Evolutionary conservation across 2,797 vertebrate species (phyloP).

Genomic region (Acestrorhynchus altus): DNA sequence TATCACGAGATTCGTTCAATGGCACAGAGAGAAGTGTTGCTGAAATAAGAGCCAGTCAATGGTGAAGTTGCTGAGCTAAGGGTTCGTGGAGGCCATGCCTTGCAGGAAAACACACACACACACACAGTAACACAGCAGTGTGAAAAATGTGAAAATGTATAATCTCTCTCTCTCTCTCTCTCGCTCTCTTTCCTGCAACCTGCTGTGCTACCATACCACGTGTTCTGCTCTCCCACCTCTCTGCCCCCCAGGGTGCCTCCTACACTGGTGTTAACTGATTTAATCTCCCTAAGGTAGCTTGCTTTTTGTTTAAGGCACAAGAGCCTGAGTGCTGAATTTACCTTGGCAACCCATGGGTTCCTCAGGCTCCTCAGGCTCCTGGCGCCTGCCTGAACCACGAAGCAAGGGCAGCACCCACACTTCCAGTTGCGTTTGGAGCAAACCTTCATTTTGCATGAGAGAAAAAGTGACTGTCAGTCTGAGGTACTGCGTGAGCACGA

Average conservation of each 20-base stretch:
- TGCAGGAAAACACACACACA: conserved; percentile 4
- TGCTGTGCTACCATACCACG: conserved; percentile 8
- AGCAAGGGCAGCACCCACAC: background rate
- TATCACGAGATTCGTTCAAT: conserved; percentile 20
- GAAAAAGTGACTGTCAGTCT: background rate
- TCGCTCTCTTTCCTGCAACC: conserved; percentile 19
- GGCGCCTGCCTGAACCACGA: conserved; percentile 17
- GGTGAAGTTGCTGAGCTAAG: conserved; percentile 17
- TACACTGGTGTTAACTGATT: conserved; percentile 79
- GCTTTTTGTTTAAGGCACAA: conserved; percentile 73
- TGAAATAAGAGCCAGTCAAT: conserved; percentile 22
- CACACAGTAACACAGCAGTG: conserved; percentile 2
- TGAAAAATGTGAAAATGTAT: conserved; percentile 5
- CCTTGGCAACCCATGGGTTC: conserved; percentile 72
- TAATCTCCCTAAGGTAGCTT: conserved; percentile 72
- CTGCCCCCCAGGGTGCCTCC: conserved; percentile 61
- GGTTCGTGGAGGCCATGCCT: background rate
- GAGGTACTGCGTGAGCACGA: background rate
- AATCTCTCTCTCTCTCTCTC: conserved; percentile 26
- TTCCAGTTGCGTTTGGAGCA: background rate
- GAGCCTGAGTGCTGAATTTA: conserved; percentile 73
- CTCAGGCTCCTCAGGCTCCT: conserved; percentile 48
- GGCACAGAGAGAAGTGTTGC: conserved; percentile 3
- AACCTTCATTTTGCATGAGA: background rate
- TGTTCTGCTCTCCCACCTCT: background rate